These are phyloP conservation scores for Sitta europaea DNA, from an alignment of 2,113 vertebrate genomes.

Conservation along the genomic window DNA sequence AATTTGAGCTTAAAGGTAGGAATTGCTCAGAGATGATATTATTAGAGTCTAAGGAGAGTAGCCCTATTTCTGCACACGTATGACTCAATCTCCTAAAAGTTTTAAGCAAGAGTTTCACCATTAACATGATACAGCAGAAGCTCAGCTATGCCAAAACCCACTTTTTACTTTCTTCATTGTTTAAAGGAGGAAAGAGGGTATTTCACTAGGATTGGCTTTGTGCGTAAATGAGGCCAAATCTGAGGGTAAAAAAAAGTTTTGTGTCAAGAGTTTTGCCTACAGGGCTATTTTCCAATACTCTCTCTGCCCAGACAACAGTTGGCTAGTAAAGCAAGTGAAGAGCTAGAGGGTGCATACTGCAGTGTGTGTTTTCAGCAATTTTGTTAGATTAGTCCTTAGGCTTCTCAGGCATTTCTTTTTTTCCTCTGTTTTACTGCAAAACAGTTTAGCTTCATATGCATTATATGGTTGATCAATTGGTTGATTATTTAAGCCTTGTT, in stretches of 20 bases:
- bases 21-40: not conserved
- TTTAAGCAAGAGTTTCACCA: not conserved
- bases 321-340: not conserved
- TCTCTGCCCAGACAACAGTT: not conserved
- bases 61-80: not conserved
- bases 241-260: not conserved
- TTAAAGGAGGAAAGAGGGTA: not conserved
- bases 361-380: not conserved
- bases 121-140: not conserved
- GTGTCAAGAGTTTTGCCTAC: not conserved
- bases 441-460: not conserved
- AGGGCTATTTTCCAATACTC: not conserved
- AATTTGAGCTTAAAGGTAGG: not conserved
- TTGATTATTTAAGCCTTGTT: not conserved
- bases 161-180: not conserved
- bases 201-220: not conserved
- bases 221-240: not conserved
- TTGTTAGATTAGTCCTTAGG: not conserved
- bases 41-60: not conserved
- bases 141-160: not conserved
- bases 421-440: not conserved
- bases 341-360: not conserved
- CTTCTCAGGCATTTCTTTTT: not conserved
- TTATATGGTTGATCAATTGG: not conserved
- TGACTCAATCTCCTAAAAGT: not conserved